Percentiles rank a stretch among this genome's conserved stretches.
phyloP scores from a whole-genome alignment of 2,888 invertebrate genomes.

The Notodonta ziczac region DNA sequence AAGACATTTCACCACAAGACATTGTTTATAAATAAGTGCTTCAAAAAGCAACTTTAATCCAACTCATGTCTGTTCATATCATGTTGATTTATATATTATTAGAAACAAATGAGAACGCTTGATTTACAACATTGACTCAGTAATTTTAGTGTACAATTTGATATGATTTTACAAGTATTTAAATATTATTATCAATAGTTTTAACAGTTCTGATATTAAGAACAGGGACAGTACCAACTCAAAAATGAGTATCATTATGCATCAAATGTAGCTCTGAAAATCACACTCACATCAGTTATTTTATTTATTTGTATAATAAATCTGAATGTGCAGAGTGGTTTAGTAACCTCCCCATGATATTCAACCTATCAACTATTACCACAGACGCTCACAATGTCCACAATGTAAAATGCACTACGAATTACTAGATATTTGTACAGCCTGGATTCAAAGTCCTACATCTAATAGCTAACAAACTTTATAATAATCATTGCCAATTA shows the following conservation, averaged over 20 bases:
- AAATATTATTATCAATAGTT: conserved; percentile 25
- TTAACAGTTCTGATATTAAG: conserved; percentile 32
- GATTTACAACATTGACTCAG: conserved; percentile 43
- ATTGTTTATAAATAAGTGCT: conserved; percentile 38
- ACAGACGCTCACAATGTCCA: conserved; percentile 73
- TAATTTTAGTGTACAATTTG: conserved; percentile 55
- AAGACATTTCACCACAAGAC: conserved; percentile 43
- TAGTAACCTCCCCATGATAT: conserved; percentile 63
- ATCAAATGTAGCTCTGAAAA: conserved; percentile 34
- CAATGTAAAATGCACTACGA: conserved; percentile 82
- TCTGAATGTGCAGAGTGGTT: conserved; percentile 55
- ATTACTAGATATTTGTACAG: conserved; percentile 81
- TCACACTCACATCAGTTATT: conserved; percentile 28
- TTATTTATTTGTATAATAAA: conserved; percentile 38
- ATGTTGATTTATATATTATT: conserved; percentile 30
- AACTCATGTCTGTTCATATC: conserved; percentile 27
- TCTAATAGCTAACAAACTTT: conserved; percentile 79
- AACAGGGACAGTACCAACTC: conserved; percentile 33
- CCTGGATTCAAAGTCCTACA: conserved; percentile 79
- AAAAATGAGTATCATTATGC: conserved; percentile 32
- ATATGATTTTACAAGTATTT: conserved; percentile 52
- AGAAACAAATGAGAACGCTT: conserved; percentile 39
- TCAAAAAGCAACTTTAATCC: conserved; percentile 31
- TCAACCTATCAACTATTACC: conserved; percentile 73
- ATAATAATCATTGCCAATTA: conserved; percentile 68